A percentile compares a stretch with the other conserved stretches of the same genome.
These are phyloP conservation scores for Gymnogyps californianus DNA, from an alignment of 2,113 vertebrate species.

Conservation along the genomic window DNA sequence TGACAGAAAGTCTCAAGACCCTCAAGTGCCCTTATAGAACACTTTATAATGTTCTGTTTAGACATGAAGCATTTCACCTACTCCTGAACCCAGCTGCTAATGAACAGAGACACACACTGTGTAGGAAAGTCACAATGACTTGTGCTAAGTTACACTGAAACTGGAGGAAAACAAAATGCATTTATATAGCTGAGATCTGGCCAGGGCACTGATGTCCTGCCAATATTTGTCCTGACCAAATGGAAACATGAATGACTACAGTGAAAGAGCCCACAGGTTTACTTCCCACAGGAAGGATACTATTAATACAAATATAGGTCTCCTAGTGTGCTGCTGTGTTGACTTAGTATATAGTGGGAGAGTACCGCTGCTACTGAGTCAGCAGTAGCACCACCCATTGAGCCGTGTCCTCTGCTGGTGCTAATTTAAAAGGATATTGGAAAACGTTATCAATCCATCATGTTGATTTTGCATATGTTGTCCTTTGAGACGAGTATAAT, in stretches of 20 bases:
- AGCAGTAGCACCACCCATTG: not conserved
- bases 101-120: not conserved
- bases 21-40: not conserved
- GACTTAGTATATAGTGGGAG: not conserved
- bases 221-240: not conserved
- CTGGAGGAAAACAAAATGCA: not conserved
- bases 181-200: not conserved
- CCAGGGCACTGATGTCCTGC: not conserved
- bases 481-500: not conserved
- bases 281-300: not conserved
- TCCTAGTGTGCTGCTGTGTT: not conserved
- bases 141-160: not conserved
- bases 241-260: not conserved
- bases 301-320: not conserved
- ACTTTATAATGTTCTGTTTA: not conserved
- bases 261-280: not conserved
- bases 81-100: not conserved
- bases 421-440: not conserved
- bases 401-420: not conserved
- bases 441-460: not conserved
- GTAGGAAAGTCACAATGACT: not conserved
- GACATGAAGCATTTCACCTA: not conserved
- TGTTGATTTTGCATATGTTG: not conserved
- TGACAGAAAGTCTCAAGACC: not conserved
- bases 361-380: not conserved